Evolutionary conservation across 2,888 invertebrate species (phyloP).

Genomic region (Aspidiotus rigidus): DNA sequence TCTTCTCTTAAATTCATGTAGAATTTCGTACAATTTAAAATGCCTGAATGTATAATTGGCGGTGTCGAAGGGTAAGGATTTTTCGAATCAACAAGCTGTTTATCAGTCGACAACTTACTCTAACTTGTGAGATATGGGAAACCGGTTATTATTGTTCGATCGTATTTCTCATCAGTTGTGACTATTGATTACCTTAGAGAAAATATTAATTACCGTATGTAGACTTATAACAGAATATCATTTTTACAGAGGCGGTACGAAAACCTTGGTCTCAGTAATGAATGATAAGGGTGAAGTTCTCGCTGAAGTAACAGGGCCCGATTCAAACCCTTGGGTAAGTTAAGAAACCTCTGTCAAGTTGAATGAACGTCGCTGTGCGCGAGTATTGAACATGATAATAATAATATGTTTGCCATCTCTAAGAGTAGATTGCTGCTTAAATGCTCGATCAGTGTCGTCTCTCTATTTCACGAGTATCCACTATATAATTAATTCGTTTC

Average conservation of each 20-base stretch:
- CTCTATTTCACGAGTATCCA: too few relatives aligned
- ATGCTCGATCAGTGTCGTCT: too few relatives aligned
- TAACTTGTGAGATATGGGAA: constrained; percentile 17
- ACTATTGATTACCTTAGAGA: too few relatives aligned
- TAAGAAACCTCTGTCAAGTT: neutral
- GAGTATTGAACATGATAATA: neutral
- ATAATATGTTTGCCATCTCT: neutral
- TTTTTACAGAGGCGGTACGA: constrained; percentile 68
- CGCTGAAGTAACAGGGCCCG: constrained; percentile 57
- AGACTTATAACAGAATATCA: too few relatives aligned
- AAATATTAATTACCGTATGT: too few relatives aligned
- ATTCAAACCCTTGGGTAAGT: constrained; percentile 70
- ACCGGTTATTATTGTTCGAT: too few relatives aligned
- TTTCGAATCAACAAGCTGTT: neutral
- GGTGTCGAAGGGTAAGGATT: constrained; percentile 41
- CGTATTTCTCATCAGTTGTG: too few relatives aligned
- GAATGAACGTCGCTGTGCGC: neutral
- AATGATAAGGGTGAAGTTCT: constrained; percentile 61
- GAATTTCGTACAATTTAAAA: neutral
- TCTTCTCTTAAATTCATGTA: neutral
- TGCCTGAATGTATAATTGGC: constrained; percentile 34
- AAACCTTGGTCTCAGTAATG: constrained; percentile 68
- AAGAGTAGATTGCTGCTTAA: too few relatives aligned
- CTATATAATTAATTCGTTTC: too few relatives aligned
- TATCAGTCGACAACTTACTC: neutral